phyloP scores from a whole-genome alignment of 2,113 vertebrate genomes.

The Pagrus major region DNA sequence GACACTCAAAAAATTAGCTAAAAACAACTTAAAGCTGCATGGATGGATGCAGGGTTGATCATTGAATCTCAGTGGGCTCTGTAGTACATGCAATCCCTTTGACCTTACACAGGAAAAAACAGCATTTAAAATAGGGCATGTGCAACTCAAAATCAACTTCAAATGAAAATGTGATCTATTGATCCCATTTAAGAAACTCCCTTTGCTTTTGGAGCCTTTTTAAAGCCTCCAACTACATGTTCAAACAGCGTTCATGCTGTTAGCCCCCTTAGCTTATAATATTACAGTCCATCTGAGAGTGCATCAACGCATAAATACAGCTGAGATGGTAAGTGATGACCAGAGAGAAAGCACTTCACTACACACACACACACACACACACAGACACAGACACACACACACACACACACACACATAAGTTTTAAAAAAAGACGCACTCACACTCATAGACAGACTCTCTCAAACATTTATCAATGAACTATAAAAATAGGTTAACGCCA shows the following conservation, averaged over 20 bases:
- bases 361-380: constrained; percentile 16
- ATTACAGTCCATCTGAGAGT: background rate
- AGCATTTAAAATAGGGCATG: background rate
- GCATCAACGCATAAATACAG: constrained; percentile 29
- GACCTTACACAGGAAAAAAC: background rate
- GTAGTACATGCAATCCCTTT: background rate
- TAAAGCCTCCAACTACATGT: background rate
- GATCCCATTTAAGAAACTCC: background rate
- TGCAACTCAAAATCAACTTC: constrained; percentile 2
- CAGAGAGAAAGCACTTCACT: constrained; percentile 11
- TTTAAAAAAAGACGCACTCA: constrained; percentile 12
- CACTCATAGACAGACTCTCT: constrained; percentile 23
- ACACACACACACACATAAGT: background rate
- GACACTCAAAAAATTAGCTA: background rate
- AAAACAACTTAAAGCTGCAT: background rate
- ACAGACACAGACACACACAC: constrained; percentile 1
- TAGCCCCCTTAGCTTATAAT: background rate
- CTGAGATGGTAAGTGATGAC: constrained; percentile 4
- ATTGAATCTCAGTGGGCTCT: constrained; percentile 4
- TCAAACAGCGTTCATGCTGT: background rate
- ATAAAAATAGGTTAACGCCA: constrained; percentile 66
- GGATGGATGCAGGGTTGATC: background rate
- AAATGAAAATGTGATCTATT: background rate
- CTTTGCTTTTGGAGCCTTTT: background rate
- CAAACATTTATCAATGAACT: constrained; percentile 67